A percentile compares a stretch with the other conserved stretches of the same genome.
Evolutionary conservation across 2,888 invertebrate species (phyloP).

Genomic region (Athalia rosae): DNA sequence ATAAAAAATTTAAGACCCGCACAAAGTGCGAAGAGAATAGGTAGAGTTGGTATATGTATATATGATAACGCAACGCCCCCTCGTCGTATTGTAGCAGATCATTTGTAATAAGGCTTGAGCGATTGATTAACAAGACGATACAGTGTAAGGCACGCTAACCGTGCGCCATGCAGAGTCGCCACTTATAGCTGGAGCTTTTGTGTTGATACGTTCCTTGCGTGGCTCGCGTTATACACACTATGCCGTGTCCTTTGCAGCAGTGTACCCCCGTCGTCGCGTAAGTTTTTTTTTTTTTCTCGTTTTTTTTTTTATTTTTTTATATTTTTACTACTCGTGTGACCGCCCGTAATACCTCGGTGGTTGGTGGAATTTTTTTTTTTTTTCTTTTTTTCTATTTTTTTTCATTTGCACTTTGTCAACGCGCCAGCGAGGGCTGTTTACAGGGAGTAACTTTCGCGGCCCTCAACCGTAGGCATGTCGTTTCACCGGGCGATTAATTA

Average conservation of each 20-base stretch:
- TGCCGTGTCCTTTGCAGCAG: background rate
- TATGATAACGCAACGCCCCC: slow-evolving; percentile 19
- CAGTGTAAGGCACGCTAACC: slow-evolving; percentile 10
- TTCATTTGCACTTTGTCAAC: background rate
- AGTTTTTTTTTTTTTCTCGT: background rate
- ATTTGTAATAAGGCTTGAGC: slow-evolving; percentile 26
- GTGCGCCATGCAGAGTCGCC: too few relatives aligned
- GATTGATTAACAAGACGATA: slow-evolving; percentile 29
- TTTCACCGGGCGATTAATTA: slow-evolving; percentile 20
- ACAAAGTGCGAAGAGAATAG: background rate
- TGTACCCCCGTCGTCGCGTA: background rate
- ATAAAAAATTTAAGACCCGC: too few relatives aligned
- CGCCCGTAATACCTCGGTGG: too few relatives aligned
- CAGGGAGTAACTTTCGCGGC: background rate
- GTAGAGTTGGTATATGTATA: background rate
- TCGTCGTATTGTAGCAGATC: slow-evolving; percentile 19
- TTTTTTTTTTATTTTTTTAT: background rate
- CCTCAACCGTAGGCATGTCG: background rate
- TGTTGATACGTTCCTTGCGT: slow-evolving; percentile 31
- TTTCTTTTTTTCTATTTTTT: background rate
- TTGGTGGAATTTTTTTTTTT: background rate
- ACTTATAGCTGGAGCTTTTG: background rate
- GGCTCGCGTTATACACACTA: background rate
- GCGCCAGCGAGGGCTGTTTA: background rate
- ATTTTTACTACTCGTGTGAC: background rate